Conservation (phyloP, 2,113 vertebrate species). For the Rhea pennata region DNA sequence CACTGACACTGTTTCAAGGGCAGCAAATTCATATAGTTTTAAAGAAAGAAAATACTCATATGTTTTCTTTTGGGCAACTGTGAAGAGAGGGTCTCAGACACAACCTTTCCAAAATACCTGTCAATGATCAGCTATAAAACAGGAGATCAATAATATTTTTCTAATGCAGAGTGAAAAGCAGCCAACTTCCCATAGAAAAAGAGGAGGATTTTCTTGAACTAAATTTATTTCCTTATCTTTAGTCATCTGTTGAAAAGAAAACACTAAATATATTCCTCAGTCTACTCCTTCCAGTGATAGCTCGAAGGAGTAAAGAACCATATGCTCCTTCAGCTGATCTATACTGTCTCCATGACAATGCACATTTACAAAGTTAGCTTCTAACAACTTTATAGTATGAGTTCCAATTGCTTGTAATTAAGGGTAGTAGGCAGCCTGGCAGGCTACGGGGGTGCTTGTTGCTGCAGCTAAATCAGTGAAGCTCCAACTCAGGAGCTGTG, state of each 20-base stretch:
- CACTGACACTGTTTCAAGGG: not conserved
- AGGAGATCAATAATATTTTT: constrained; percentile 37
- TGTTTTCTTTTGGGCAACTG: not conserved
- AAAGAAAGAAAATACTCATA: accelerated
- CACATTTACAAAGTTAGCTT: constrained; percentile 67
- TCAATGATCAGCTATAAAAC: not conserved
- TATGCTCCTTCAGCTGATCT: constrained; percentile 70
- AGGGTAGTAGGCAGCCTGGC: not conserved
- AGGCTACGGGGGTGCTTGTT: not conserved
- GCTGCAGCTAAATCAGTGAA: accelerated
- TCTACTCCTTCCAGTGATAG: constrained; percentile 72
- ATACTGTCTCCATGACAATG: constrained; percentile 73
- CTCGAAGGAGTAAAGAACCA: constrained; percentile 74
- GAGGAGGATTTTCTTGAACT: constrained; percentile 67
- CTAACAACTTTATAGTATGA: constrained; percentile 37
- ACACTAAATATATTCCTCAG: constrained; percentile 66
- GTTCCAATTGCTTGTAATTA: not conserved
- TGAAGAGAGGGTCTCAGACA: not conserved
- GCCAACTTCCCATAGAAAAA: constrained; percentile 51
- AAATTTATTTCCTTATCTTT: constrained; percentile 73
- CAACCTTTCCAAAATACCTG: constrained; percentile 24
- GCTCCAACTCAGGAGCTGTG: not conserved
- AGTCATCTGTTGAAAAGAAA: constrained; percentile 67
- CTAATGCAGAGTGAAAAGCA: constrained; percentile 44
- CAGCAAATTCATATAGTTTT: not conserved